Percentiles rank a stretch among this genome's conserved stretches.
These are phyloP conservation scores for Cistogaster globosa DNA, from an alignment of 2,888 invertebrate species.

Conservation along the genomic window DNA sequence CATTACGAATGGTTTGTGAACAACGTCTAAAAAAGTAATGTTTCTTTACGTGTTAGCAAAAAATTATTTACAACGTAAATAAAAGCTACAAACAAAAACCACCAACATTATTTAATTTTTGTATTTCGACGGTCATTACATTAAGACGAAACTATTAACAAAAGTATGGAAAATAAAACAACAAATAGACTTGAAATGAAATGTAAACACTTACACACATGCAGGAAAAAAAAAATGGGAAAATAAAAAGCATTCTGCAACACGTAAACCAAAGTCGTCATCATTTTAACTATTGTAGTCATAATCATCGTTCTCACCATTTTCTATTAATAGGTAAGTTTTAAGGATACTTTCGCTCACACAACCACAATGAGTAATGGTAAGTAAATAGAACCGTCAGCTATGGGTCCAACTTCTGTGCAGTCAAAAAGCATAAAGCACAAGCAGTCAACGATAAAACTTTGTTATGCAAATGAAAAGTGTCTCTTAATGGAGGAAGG, in stretches of 20 bases:
- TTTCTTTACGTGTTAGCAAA: constrained; percentile 18
- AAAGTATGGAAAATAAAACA: neutral
- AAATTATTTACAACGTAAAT: constrained; percentile 31
- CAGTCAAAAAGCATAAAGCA: neutral
- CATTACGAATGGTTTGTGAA: constrained; percentile 17
- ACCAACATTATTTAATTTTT: constrained; percentile 48
- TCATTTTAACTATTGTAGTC: constrained; percentile 6
- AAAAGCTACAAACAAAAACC: constrained; percentile 1
- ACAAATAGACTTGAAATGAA: neutral
- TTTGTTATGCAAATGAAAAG: constrained; percentile 54
- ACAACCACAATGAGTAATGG: constrained; percentile 38
- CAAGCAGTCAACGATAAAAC: constrained; percentile 23
- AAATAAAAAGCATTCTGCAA: constrained; percentile 39
- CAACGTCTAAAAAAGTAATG: neutral
- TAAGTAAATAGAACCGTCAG: constrained; percentile 56
- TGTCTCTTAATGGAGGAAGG: constrained; percentile 18
- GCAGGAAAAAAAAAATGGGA: constrained; percentile 11
- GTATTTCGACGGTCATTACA: neutral
- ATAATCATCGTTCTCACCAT: constrained; percentile 14
- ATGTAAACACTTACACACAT: constrained; percentile 12
- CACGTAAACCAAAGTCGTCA: constrained; percentile 60
- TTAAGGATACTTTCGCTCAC: constrained; percentile 2
- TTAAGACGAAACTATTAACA: constrained; percentile 17
- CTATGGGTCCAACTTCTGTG: constrained; percentile 12
- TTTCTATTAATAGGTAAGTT: constrained; percentile 10